Evolutionary conservation across 2,888 invertebrate species (phyloP).

Genomic region (Polydrusus tereticollis): DNA sequence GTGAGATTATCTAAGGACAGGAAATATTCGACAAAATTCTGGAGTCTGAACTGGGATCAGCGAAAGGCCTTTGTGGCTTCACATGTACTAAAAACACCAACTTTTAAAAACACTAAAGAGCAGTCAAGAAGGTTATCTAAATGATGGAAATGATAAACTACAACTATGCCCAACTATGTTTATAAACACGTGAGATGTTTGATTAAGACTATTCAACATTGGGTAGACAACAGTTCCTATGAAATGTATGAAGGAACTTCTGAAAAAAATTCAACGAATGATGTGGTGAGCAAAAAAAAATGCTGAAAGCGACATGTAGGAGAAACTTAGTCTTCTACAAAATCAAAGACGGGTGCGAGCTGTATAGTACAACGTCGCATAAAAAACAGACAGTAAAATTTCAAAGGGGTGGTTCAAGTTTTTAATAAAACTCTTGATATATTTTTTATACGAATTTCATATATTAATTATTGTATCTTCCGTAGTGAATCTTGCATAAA

Average conservation of each 20-base stretch:
- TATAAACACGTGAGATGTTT: constrained; percentile 1
- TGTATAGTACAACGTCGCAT: too few species aligned
- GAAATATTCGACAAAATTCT: not conserved
- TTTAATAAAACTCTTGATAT: too few species aligned
- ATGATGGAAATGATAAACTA: constrained; percentile 14
- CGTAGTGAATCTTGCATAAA: too few species aligned
- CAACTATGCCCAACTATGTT: constrained; percentile 8
- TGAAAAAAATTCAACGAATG: not conserved
- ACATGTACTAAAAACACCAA: constrained; percentile 11
- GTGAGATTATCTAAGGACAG: not conserved
- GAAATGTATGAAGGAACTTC: not conserved
- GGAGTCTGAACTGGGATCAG: constrained; percentile 12
- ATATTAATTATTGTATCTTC: too few species aligned
- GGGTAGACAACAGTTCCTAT: not conserved
- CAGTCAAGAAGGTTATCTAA: constrained; percentile 3
- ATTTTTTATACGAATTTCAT: too few species aligned
- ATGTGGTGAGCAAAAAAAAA: not conserved
- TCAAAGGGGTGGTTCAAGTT: too few species aligned
- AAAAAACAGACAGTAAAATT: too few species aligned
- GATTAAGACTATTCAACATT: not conserved
- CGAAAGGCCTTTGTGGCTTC: constrained; percentile 9
- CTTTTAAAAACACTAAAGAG: not conserved
- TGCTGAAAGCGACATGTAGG: too few species aligned
- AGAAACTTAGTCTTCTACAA: too few species aligned
- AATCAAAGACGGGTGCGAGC: too few species aligned